Percentiles rank a stretch among this genome's conserved stretches.
These are phyloP conservation scores for Willowsia nigromaculata DNA, from an alignment of 2,888 invertebrate genomes.

Conservation along the genomic window DNA sequence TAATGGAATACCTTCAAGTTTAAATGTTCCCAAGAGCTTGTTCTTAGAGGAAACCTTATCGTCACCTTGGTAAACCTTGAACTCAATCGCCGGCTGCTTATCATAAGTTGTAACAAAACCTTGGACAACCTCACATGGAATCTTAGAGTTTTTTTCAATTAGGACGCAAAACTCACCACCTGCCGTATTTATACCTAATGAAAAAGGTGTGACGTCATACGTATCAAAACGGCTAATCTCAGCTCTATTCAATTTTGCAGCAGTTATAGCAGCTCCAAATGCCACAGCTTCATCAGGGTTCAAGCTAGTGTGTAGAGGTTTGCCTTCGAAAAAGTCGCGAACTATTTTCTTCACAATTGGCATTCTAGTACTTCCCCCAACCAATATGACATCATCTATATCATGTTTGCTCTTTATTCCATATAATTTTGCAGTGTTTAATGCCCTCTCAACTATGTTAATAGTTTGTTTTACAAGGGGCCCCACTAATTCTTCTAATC, in stretches of 20 bases:
- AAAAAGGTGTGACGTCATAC: neutral
- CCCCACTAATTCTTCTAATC: slow-evolving; percentile 99
- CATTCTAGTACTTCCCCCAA: slow-evolving; percentile 99
- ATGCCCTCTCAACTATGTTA: slow-evolving; percentile 96
- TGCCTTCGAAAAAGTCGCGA: slow-evolving; percentile 97
- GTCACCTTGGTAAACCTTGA: neutral
- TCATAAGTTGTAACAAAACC: neutral
- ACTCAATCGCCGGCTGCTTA: neutral
- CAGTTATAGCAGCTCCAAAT: slow-evolving; percentile 84
- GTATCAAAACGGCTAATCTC: neutral
- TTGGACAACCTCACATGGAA: neutral
- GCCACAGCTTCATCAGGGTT: slow-evolving; percentile 98
- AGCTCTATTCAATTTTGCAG: slow-evolving; percentile 70
- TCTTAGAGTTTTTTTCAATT: neutral
- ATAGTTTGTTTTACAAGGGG: slow-evolving; percentile 88
- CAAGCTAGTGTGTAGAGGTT: slow-evolving; percentile 98
- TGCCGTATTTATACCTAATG: neutral
- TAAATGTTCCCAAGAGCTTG: neutral
- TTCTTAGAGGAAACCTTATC: neutral
- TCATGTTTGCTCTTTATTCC: slow-evolving; percentile 93
- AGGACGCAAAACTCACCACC: neutral
- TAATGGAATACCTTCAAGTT: neutral
- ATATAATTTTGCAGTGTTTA: slow-evolving; percentile 93
- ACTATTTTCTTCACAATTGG: slow-evolving; percentile 96
- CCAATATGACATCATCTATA: slow-evolving; percentile 98